Evolutionary conservation across 2,888 invertebrate genomes (phyloP), one percentile per base, ranked within the genome.

Genomic region (Scelioninae gen. 2): DNA sequence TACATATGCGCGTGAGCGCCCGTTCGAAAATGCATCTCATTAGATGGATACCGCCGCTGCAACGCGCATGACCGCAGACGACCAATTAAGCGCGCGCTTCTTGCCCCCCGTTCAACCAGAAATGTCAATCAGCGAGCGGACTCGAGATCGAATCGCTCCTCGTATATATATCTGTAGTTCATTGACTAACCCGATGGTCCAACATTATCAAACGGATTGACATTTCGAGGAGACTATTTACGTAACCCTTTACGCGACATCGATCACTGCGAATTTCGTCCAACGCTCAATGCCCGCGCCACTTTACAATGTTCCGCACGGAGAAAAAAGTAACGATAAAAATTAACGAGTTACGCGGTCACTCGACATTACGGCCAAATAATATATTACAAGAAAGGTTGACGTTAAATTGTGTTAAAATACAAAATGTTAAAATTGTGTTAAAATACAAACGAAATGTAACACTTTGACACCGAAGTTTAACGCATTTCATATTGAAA

Each of bases 11-110:
- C 63, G 16, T 25, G 73, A 63, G 53, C 55, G 11, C 28, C 63
- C 63, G 52, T 71, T 53, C 64, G 58, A 60, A 71, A 71, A 78
- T 78, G 80, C 76, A 78, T 81, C 80, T 81, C 80, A 76, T 81
- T 81, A 81, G 70, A 69, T 58, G 69, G 63, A 43, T 11, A 19
- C 41, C 11, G 45, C 41, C 11, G 45, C 11, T 16, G 43, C n/a
- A 37, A 58, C 55, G 22, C 28, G 39, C 31, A 43, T 19, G 25
- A 50, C 11, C 67, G n/a, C 33, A 68, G 60, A 67, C 61, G 33
- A 67, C 57, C 67, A 67, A 73, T 73, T 73, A 73, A 73, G 45
- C 65, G 45, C 72, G 43, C 48, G 35, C 57, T 46, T 65, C 65
- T 64, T 72, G 65, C 39, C 55, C 11, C n/a, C 39, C 37, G 37